Evolutionary conservation across 23 tunicate species (phyloP).

Genomic region (Oikopleura dioica): DNA sequence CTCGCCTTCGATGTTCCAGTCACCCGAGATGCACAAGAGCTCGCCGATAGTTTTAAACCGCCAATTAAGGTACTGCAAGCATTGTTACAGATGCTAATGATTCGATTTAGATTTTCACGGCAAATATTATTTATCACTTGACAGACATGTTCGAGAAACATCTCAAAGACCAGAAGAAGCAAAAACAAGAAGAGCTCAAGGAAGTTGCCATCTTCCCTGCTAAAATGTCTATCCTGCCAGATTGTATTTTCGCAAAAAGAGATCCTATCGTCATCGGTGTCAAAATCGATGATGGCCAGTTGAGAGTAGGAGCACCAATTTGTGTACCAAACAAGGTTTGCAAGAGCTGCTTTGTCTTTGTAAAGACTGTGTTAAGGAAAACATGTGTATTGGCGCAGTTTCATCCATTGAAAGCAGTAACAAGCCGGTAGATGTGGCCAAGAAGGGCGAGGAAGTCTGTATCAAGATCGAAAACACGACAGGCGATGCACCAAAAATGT

Average conservation of each 20-base stretch:
- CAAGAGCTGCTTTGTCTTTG: neutral
- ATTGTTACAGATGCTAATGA: too few relatives aligned
- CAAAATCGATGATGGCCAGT: conserved; percentile 49
- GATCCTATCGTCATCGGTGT: conserved; percentile 86
- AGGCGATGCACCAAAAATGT: conserved; percentile 94
- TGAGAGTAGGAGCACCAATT: conserved; percentile 44
- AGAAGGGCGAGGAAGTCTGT: conserved; percentile 68
- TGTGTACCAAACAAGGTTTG: conserved; percentile 26
- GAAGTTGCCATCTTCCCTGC: conserved; percentile 56
- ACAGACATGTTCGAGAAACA: conserved; percentile 66
- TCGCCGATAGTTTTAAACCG: conserved; percentile 60
- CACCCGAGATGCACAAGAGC: conserved; percentile 65
- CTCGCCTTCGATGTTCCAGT: conserved; percentile 71
- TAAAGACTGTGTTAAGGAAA: neutral
- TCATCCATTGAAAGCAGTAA: conserved; percentile 49
- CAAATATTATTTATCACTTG: conserved; percentile 75
- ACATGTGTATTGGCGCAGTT: conserved; percentile 20
- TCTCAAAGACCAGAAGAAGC: conserved; percentile 47
- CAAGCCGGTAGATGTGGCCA: conserved; percentile 52
- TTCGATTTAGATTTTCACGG: conserved; percentile 67
- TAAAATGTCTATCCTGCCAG: conserved; percentile 41
- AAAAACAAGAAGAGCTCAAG: conserved; percentile 58
- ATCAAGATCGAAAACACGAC: conserved; percentile 64
- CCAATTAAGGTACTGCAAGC: too few relatives aligned
- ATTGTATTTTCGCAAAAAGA: conserved; percentile 59